Percentiles rank a stretch among this genome's conserved stretches.
Evolutionary conservation across 2,113 vertebrate genomes (phyloP).

Genomic region (pig (Sus scrofa)): DNA sequence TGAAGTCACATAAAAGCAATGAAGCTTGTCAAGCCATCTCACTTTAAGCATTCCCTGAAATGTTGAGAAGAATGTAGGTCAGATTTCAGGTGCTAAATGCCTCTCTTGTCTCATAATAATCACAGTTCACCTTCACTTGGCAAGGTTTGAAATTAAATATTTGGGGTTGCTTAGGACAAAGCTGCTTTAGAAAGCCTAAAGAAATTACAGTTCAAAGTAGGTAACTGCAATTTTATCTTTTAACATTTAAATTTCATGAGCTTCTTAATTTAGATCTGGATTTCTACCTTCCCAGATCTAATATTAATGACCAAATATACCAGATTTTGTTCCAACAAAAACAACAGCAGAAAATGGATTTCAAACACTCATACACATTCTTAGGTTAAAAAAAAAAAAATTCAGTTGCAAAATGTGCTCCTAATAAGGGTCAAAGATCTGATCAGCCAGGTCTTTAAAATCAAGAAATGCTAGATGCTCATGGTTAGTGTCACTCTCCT

Average conservation of each 20-base stretch:
- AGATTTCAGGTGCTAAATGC: constrained; percentile 41
- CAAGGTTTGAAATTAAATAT: constrained; percentile 50
- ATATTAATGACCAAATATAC: not conserved
- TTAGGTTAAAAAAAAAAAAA: not conserved
- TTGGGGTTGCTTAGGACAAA: not conserved
- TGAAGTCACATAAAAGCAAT: constrained; percentile 64
- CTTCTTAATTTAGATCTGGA: constrained; percentile 49
- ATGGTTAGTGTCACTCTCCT: not conserved
- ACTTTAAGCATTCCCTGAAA: constrained; percentile 50
- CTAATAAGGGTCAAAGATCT: not conserved
- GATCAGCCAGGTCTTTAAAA: not conserved
- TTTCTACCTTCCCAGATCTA: constrained; percentile 3
- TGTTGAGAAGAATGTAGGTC: constrained; percentile 51
- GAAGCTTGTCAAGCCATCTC: constrained; percentile 24
- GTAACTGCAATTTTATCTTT: not conserved
- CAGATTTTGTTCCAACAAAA: not conserved
- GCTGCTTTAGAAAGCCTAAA: constrained; percentile 35
- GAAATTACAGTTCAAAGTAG: constrained; percentile 6
- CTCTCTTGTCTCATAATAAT: constrained; percentile 62
- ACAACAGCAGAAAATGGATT: not conserved
- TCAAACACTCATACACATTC: not conserved
- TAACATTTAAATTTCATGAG: constrained; percentile 47
- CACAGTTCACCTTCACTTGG: constrained; percentile 48
- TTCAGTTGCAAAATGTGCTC: not conserved
- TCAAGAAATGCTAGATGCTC: not conserved